Conservation (phyloP, 2,888 invertebrate genomes). For the Orchesella flavescens region DNA sequence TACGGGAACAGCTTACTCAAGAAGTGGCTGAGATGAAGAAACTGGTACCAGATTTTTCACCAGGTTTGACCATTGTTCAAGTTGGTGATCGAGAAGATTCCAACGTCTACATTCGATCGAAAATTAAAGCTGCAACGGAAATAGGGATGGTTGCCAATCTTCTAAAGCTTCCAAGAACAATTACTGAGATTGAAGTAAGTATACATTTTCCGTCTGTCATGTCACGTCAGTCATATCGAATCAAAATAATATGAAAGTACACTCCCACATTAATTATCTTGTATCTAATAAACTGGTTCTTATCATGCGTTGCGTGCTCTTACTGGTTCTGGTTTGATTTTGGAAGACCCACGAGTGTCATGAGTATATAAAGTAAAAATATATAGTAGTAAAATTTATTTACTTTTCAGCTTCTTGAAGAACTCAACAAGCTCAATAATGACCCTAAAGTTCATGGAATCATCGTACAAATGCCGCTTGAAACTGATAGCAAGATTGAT, state of each 20-base stretch:
- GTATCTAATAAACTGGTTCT: not conserved
- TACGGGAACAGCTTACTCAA: conserved; percentile 80
- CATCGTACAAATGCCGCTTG: conserved; percentile 97
- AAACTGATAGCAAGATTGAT: conserved; percentile 87
- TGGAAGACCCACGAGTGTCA: too few relatives aligned
- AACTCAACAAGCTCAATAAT: conserved; percentile 85
- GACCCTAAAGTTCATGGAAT: conserved; percentile 92
- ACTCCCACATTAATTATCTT: conserved; percentile 6
- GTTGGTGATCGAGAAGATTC: conserved; percentile 98
- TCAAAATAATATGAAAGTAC: not conserved
- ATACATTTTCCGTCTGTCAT: not conserved
- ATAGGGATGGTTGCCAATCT: conserved; percentile 91
- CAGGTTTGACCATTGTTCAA: conserved; percentile 92
- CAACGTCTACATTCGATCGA: conserved; percentile 98
- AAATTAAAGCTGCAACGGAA: conserved; percentile 91
- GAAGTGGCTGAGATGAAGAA: conserved; percentile 80
- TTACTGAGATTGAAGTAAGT: conserved; percentile 85
- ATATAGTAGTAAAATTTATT: not conserved
- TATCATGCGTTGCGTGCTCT: not conserved
- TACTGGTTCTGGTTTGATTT: too few relatives aligned
- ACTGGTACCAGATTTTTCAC: conserved; percentile 80
- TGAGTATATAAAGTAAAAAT: not conserved
- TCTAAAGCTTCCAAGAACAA: conserved; percentile 84
- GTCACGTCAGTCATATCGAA: too few relatives aligned
- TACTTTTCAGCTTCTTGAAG: conserved; percentile 79